phyloP scores from a whole-genome alignment of 2,888 invertebrate species.

The Drosophila formosana region DNA sequence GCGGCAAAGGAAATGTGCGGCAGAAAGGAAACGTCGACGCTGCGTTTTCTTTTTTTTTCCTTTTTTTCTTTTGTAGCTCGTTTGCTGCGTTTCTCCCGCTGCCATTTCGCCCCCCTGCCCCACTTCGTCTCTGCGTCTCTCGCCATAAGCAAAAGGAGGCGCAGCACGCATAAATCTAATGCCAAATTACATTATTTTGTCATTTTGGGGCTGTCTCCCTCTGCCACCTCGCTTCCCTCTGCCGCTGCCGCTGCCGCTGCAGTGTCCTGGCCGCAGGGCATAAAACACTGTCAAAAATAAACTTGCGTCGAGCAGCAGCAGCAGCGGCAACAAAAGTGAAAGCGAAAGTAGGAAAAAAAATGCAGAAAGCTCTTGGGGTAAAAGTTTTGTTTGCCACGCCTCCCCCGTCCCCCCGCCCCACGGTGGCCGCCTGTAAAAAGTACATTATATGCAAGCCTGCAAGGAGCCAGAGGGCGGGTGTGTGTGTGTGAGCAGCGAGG shows the following conservation, averaged over 20 bases:
- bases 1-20: slow-evolving; percentile 15
- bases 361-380: slow-evolving; percentile 80
- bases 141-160: slow-evolving; percentile 50
- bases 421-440: slow-evolving; percentile 35
- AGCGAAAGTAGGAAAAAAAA: slow-evolving; percentile 51
- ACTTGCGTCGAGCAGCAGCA: slow-evolving; percentile 58
- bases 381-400: slow-evolving; percentile 58
- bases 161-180: slow-evolving; percentile 76
- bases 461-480: slow-evolving; percentile 16
- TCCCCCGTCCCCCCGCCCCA: background rate
- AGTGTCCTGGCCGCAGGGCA: slow-evolving; percentile 72
- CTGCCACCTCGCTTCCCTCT: background rate
- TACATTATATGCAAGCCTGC: slow-evolving; percentile 79
- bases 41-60: slow-evolving; percentile 62
- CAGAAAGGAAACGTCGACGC: slow-evolving; percentile 62
- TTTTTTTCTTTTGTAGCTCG: slow-evolving; percentile 1
- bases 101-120: background rate
- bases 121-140: background rate
- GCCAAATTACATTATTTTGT: slow-evolving; percentile 79
- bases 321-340: slow-evolving; percentile 18
- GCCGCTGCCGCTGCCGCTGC: slow-evolving; percentile 49
- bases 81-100: slow-evolving; percentile 38
- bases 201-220: slow-evolving; percentile 53
- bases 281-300: slow-evolving; percentile 78
- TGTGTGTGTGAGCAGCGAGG: slow-evolving; percentile 1